Percentiles rank a stretch among this genome's conserved stretches.
Conservation (phyloP, 2,888 invertebrate species). For the Latrodectus hesperus region DNA sequence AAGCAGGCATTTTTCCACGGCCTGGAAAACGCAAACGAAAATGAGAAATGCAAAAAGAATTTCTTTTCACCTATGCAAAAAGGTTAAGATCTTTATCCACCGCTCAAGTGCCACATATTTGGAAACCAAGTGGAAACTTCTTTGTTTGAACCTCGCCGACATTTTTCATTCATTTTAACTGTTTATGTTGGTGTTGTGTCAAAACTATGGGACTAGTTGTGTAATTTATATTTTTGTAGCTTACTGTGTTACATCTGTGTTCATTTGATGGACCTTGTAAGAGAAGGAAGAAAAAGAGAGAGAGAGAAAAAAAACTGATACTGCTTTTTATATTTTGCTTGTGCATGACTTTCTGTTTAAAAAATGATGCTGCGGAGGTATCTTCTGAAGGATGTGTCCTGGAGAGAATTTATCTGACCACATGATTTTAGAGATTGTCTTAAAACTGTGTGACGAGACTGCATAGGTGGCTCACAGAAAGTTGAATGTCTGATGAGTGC, state of each 20-base stretch:
- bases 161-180: slow-evolving; percentile 11
- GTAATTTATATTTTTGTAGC: slow-evolving; percentile 21
- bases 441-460: neutral
- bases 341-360: neutral
- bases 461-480: slow-evolving; percentile 54
- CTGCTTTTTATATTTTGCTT: no score
- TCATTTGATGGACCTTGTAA: neutral
- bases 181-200: neutral
- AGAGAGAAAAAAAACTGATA: no score
- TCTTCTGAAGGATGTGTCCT: neutral
- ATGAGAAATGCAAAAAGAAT: slow-evolving; percentile 23
- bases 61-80: neutral
- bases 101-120: slow-evolving; percentile 53
- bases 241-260: slow-evolving; percentile 2
- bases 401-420: slow-evolving; percentile 8
- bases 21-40: slow-evolving; percentile 61
- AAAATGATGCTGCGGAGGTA: neutral
- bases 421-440: neutral
- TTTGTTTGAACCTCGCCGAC: slow-evolving; percentile 16
- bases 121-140: slow-evolving; percentile 12
- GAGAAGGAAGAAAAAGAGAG: no score
- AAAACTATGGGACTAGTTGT: slow-evolving; percentile 1
- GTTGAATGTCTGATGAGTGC: slow-evolving; percentile 56
- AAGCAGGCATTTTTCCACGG: slow-evolving; percentile 33
- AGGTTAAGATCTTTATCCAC: slow-evolving; percentile 19